Evolutionary conservation across 2,113 vertebrate genomes (phyloP).

Genomic region (Varanus salvator): DNA sequence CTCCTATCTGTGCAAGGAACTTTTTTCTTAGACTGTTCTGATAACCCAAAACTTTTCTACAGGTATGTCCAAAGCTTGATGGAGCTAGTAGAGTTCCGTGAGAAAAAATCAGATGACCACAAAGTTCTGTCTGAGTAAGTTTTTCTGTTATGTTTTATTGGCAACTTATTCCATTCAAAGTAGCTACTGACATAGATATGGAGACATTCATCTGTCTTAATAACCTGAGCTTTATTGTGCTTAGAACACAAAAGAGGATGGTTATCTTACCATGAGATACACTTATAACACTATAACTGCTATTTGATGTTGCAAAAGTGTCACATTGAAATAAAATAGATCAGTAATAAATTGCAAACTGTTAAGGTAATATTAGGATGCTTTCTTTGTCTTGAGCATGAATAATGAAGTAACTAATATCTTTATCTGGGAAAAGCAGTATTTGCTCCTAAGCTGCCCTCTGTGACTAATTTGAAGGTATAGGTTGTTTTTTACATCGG

Average conservation of each 20-base stretch:
- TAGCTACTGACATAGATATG: neutral
- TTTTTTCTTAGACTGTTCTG: neutral
- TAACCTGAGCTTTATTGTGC: neutral
- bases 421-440: neutral
- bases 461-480: neutral
- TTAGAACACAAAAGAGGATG: neutral
- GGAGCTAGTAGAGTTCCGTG: constrained; percentile 93
- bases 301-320: neutral
- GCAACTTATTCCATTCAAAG: neutral
- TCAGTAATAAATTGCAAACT: constrained; percentile 5
- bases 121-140: constrained; percentile 89
- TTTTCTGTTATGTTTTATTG: neutral
- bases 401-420: neutral
- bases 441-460: neutral
- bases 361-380: constrained; percentile 1
- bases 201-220: neutral
- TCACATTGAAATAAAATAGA: neutral
- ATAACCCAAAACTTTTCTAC: neutral
- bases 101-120: constrained; percentile 88
- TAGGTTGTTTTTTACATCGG: neutral
- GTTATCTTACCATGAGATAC: neutral
- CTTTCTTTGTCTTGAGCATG: neutral
- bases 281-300: neutral
- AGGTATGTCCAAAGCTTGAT: constrained; percentile 90
- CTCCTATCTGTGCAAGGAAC: neutral